Percentiles rank a stretch among this genome's conserved stretches.
These are phyloP conservation scores for Ennomos quercinarius DNA, from an alignment of 2,888 invertebrate genomes.

Conservation along the genomic window DNA sequence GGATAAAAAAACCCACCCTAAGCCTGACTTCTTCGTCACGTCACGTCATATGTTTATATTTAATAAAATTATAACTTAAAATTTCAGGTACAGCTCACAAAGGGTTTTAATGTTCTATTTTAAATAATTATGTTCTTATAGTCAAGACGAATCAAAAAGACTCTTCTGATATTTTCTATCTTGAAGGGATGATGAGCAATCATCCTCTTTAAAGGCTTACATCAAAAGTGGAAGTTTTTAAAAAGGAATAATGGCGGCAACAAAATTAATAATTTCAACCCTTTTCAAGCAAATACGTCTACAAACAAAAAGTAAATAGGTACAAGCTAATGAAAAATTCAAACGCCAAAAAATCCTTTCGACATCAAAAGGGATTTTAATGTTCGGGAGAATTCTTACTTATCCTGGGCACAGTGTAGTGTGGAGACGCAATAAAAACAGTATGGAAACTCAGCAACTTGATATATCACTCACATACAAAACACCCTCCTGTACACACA, in stretches of 20 bases:
- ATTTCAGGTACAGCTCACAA: too few relatives aligned
- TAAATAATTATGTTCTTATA: too few relatives aligned
- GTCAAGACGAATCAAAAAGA: too few relatives aligned
- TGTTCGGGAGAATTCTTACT: conserved; percentile 32
- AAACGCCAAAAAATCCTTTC: conserved; percentile 35
- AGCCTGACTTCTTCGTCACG: too few relatives aligned
- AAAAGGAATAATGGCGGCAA: conserved; percentile 25
- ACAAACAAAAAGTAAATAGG: conserved; percentile 39
- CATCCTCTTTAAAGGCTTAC: conserved; percentile 14
- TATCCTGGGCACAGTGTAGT: conserved; percentile 11
- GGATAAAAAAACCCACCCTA: too few relatives aligned
- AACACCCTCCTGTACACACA: neutral
- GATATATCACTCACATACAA: conserved; percentile 21
- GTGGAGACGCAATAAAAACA: neutral
- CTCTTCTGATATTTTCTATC: too few relatives aligned
- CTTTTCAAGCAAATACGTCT: conserved; percentile 32
- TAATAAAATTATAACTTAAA: too few relatives aligned
- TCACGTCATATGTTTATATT: too few relatives aligned
- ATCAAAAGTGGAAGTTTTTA: conserved; percentile 17
- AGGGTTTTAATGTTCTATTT: too few relatives aligned
- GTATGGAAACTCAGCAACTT: conserved; percentile 6
- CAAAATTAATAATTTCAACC: conserved; percentile 39
- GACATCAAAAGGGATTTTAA: conserved; percentile 37
- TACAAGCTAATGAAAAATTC: conserved; percentile 47
- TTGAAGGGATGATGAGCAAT: conserved; percentile 1